Base-by-base conservation (phyloP, 2,888 invertebrate genomes). In the Drosophila heteroneura region DNA sequence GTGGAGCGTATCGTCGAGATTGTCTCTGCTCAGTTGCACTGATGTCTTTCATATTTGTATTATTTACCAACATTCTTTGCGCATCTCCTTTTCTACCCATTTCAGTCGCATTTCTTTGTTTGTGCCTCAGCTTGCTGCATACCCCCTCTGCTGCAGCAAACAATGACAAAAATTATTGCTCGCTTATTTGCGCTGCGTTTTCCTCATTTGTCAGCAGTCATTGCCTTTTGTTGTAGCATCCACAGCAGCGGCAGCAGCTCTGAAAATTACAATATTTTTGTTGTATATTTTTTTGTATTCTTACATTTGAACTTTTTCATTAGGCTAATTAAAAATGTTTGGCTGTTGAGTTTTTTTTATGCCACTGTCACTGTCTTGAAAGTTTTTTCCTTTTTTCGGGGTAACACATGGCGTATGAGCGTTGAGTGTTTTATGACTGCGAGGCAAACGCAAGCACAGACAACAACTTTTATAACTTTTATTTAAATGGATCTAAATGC, bases 251-350 rank as follows among this genome's bases (percentile, higher is more conserved):
- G 44, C 61, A 60, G 39, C 54, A 64, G 56, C 58, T 51, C 59
- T 39, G 65, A 64, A 67, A 66, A 75, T 69, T 62, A 61, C 79
- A 65, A 61, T 64, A 60, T 51, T 51, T 57, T 56, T 66, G 58
- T 58, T 58, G 44, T 26, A 44, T 19, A 39, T 54, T 65, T 33
- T 33, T 37, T 67, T 56, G 6, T 52, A 57, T 56, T 62, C 76
- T 82, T 73, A 73, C 81, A 89, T 85, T 90, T 83, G 66, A 89
- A 89, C 80, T 88, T 90, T 90, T 88, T 88, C 89, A 88, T 88
- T 88, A 80, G 90, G 81, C 86, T 88, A 90, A 88, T 88, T 88
- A 88, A 89, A 90, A 90, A 82, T 86, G 70, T 84, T 82, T 82
- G 70, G 35, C 57, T 62, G 66, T 53, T 65, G 65, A 51, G 57